Percentiles rank a stretch among this genome's conserved stretches.
Evolutionary conservation across 2,113 vertebrate genomes (phyloP).

Genomic region (Sturnira hondurensis): DNA sequence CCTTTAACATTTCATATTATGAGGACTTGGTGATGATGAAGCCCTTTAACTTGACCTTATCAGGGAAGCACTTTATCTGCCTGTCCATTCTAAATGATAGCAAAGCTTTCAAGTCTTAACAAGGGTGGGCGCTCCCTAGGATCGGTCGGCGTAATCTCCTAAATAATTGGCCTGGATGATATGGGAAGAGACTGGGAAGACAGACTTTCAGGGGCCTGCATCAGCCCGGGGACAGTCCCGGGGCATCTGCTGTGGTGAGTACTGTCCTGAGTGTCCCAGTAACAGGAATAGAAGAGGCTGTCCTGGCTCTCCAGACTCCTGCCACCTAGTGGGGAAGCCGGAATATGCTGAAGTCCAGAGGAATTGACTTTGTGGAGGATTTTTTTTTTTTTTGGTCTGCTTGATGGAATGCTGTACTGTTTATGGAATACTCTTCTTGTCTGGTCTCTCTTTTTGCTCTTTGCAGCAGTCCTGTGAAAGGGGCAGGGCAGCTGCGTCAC

Average conservation of each 20-base stretch:
- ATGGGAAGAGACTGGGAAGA: background rate
- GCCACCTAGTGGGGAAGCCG: slow-evolving; percentile 55
- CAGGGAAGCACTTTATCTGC: too few species aligned
- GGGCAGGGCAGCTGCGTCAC: background rate
- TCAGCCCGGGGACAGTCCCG: background rate
- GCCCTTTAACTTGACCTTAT: too few species aligned
- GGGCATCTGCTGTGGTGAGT: background rate
- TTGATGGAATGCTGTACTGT: background rate
- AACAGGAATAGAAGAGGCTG: background rate
- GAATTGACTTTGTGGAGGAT: background rate
- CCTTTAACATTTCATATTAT: too few species aligned
- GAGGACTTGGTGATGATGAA: too few species aligned
- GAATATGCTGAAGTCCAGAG: background rate
- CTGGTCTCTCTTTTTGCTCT: background rate
- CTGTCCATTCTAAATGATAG: too few species aligned
- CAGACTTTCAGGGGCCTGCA: background rate
- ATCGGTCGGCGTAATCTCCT: background rate
- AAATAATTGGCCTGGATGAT: background rate
- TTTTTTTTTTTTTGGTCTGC: background rate
- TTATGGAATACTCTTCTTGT: background rate
- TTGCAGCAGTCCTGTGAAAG: background rate
- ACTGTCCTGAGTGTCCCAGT: background rate
- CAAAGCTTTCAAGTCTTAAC: background rate
- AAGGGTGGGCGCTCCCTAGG: background rate
- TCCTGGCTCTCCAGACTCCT: background rate